These are phyloP conservation scores for Podarcis raffonei DNA, from an alignment of 2,113 vertebrate species.

Conservation along the genomic window DNA sequence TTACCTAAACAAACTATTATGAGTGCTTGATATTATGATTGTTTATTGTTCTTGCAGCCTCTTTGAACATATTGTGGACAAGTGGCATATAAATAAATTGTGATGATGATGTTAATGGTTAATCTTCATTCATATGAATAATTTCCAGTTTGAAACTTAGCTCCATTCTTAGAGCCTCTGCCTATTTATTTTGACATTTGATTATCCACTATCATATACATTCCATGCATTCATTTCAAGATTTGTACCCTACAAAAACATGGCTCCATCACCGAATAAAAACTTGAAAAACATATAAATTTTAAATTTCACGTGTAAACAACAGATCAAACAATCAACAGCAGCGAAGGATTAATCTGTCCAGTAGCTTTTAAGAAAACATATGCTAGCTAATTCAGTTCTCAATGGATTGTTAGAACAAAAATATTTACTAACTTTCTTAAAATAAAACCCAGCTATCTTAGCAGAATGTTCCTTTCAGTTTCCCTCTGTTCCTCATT, in stretches of 20 bases:
- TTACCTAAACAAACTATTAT: too few species aligned
- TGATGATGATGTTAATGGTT: not conserved
- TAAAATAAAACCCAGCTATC: too few species aligned
- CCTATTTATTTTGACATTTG: not conserved
- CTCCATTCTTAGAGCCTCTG: not conserved
- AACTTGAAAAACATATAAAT: not conserved
- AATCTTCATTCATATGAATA: not conserved
- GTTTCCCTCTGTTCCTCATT: too few species aligned
- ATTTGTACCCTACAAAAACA: not conserved
- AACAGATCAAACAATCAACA: not conserved
- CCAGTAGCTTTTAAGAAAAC: not conserved
- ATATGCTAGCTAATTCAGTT: not conserved
- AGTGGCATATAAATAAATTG: too few species aligned
- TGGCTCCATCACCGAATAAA: not conserved
- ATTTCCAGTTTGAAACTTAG: not conserved
- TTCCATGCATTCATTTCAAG: not conserved
- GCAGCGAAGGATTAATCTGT: not conserved
- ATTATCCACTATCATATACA: not conserved
- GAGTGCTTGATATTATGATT: too few species aligned
- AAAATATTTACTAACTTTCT: too few species aligned
- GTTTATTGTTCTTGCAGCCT: too few species aligned
- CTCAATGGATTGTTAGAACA: too few species aligned
- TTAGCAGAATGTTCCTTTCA: too few species aligned
- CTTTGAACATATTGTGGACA: too few species aligned
- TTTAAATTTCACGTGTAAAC: not conserved